Conservation (phyloP, 1,140 invertebrate species). For the Tenebrio molitor region DNA sequence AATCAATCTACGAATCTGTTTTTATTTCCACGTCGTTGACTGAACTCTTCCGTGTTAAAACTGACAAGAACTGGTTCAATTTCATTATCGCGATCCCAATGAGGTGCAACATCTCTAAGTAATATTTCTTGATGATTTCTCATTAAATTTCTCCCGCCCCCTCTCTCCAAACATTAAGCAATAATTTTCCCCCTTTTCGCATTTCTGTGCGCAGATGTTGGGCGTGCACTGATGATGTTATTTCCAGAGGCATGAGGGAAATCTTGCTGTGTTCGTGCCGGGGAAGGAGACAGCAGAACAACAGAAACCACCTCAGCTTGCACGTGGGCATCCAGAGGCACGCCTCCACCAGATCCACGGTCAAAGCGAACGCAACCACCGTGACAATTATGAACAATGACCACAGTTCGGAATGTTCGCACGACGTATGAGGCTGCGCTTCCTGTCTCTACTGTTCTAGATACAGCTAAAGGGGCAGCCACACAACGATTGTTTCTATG, state of each 20-base stretch:
- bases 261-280: slow-evolving; percentile 72
- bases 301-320: slow-evolving; percentile 53
- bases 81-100: no score
- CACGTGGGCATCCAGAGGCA: slow-evolving; percentile 59
- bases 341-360: slow-evolving; percentile 61
- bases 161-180: not conserved
- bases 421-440: slow-evolving; percentile 62
- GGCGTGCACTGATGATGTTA: no score
- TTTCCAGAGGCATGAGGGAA: slow-evolving; percentile 72
- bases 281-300: slow-evolving; percentile 52
- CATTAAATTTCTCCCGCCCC: no score
- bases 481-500: slow-evolving; percentile 3
- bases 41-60: no score
- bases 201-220: no score
- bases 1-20: no score
- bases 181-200: no score
- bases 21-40: no score
- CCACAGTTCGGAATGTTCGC: slow-evolving; percentile 61
- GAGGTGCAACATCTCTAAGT: no score
- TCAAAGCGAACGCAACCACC: slow-evolving; percentile 62
- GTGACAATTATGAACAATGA: slow-evolving; percentile 63
- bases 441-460: slow-evolving; percentile 57
- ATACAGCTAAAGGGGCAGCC: slow-evolving; percentile 56
- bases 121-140: no score
- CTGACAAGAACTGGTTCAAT: no score